phyloP scores from a whole-genome alignment of 2,113 vertebrate genomes.

The Puma concolor region DNA sequence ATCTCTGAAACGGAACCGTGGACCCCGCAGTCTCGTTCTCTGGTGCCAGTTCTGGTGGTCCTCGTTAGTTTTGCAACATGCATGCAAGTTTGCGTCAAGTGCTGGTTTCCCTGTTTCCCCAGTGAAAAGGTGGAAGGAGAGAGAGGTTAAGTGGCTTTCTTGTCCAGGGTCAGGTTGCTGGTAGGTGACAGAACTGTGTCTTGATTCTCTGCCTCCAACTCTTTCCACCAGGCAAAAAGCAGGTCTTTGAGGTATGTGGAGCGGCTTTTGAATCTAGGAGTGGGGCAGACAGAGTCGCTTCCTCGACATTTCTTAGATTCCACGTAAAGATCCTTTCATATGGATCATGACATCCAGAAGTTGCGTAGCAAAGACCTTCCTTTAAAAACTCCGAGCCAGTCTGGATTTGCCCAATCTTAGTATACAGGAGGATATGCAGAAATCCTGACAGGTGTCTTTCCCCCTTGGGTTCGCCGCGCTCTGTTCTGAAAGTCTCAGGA shows the following conservation, averaged over 20 bases:
- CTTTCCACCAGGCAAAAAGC: conserved; percentile 63
- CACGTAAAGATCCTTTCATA: conserved; percentile 54
- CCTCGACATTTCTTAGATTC: conserved; percentile 67
- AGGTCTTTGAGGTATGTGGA: conserved; percentile 61
- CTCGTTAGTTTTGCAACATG: neutral
- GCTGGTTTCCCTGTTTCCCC: conserved; percentile 60
- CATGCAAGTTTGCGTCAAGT: conserved; percentile 55
- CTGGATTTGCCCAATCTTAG: neutral
- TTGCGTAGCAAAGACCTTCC: conserved; percentile 23
- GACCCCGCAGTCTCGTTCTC: neutral
- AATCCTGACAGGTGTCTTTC: neutral
- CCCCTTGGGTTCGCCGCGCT: neutral
- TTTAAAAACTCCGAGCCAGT: neutral
- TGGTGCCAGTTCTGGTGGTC: neutral
- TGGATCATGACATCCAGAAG: neutral
- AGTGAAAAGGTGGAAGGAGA: conserved; percentile 39
- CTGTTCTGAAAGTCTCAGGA: neutral
- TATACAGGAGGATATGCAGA: neutral
- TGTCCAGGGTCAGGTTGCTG: conserved; percentile 71
- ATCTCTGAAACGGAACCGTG: fast-evolving
- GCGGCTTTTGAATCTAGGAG: conserved; percentile 63
- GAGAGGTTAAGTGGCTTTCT: conserved; percentile 74
- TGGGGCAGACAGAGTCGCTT: conserved; percentile 46
- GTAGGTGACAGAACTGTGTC: conserved; percentile 63
- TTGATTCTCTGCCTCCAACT: conserved; percentile 64